Evolutionary conservation across 2,888 invertebrate species (phyloP).

Genomic region (Rhorus exstirpatorius): DNA sequence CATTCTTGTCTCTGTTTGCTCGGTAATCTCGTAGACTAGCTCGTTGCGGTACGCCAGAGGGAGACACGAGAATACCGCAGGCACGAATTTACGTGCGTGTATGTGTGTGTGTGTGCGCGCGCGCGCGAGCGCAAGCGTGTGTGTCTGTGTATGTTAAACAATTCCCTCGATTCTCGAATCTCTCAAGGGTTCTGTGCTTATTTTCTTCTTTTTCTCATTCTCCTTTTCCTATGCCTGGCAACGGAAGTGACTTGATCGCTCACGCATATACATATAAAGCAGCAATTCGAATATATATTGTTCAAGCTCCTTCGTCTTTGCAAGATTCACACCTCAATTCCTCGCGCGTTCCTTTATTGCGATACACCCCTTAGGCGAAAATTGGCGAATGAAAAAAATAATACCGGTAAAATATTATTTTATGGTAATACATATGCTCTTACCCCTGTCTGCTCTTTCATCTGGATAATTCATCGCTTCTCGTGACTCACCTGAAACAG

Average conservation of each 20-base stretch:
- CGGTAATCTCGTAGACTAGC: slow-evolving; percentile 79
- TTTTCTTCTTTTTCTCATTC: too few relatives aligned
- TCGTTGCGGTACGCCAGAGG: slow-evolving; percentile 67
- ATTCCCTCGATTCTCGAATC: slow-evolving; percentile 42
- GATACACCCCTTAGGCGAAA: neutral
- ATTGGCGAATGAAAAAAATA: slow-evolving; percentile 20
- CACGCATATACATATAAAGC: too few relatives aligned
- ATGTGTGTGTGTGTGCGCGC: too few relatives aligned
- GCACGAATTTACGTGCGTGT: neutral
- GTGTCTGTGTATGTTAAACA: too few relatives aligned
- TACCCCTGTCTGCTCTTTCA: neutral
- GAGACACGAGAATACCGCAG: slow-evolving; percentile 4
- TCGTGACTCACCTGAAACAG: slow-evolving; percentile 75
- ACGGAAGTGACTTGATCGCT: neutral
- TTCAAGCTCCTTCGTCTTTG: slow-evolving; percentile 49
- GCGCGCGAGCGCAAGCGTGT: too few relatives aligned
- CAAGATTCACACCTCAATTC: slow-evolving; percentile 28
- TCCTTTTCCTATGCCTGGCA: slow-evolving; percentile 17
- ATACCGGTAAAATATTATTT: neutral
- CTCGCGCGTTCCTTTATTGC: slow-evolving; percentile 33
- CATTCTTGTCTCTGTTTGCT: slow-evolving; percentile 80
- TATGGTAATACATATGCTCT: neutral
- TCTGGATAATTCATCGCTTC: neutral
- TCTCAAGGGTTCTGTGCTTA: slow-evolving; percentile 54
- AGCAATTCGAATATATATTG: slow-evolving; percentile 57